These are phyloP conservation scores for Scophthalmus maximus DNA, from an alignment of 2,113 vertebrate genomes.

Conservation along the genomic window DNA sequence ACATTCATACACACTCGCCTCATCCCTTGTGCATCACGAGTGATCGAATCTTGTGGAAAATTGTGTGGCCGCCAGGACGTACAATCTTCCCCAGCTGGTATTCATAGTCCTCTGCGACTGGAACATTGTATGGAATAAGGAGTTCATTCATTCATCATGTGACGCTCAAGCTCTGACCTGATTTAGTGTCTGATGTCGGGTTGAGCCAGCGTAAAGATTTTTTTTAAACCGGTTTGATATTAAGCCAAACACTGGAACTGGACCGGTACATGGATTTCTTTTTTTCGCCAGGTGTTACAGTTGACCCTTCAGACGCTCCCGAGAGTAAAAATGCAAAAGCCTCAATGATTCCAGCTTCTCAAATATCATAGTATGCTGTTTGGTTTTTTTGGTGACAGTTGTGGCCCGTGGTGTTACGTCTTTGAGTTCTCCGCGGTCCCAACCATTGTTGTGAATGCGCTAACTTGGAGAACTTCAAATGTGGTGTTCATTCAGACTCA, in stretches of 20 bases:
- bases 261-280: neutral
- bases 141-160: conserved; percentile 77
- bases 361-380: too few relatives aligned
- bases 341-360: too few relatives aligned
- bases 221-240: neutral
- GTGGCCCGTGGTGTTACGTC: too few relatives aligned
- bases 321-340: neutral
- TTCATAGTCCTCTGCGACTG: conserved; percentile 72
- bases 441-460: too few relatives aligned
- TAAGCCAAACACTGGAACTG: neutral
- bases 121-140: conserved; percentile 75
- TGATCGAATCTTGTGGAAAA: conserved; percentile 70
- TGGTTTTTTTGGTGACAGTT: too few relatives aligned
- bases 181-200: conserved; percentile 51
- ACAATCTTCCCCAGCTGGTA: conserved; percentile 69
- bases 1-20: conserved; percentile 11
- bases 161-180: conserved; percentile 65
- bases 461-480: too few relatives aligned
- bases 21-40: conserved; percentile 58
- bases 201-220: neutral
- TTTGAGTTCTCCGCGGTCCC: too few relatives aligned
- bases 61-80: conserved; percentile 67
- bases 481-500: too few relatives aligned
- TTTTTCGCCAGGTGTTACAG: neutral
- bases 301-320: neutral